Percentiles rank a stretch among this genome's conserved stretches.
These are phyloP conservation scores for Papilio glaucus DNA, from an alignment of 1,140 invertebrate genomes.

Conservation along the genomic window DNA sequence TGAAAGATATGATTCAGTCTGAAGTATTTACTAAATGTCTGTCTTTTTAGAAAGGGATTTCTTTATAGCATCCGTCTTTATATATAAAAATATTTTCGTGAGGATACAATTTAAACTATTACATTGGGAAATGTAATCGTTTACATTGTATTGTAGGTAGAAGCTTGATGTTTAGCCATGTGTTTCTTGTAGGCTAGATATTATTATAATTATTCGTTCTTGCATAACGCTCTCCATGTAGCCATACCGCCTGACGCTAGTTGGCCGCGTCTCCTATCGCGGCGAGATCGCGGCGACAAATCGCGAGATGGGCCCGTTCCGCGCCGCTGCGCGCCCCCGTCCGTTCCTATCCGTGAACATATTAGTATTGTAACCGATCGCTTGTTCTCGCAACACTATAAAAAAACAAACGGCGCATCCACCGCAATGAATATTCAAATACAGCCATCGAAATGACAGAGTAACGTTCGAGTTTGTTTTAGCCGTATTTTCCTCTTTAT, in stretches of 20 bases:
- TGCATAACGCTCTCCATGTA: conserved; percentile 44
- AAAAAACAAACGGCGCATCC: conserved; percentile 19
- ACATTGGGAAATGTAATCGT: neutral
- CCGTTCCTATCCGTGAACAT: conserved; percentile 49
- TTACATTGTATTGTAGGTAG: too few relatives aligned
- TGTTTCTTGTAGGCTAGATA: too few relatives aligned
- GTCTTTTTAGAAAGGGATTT: too few relatives aligned
- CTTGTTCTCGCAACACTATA: conserved; percentile 25
- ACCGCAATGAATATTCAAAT: conserved; percentile 35
- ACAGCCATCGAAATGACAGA: conserved; percentile 32
- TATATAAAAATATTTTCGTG: neutral
- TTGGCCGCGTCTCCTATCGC: conserved; percentile 44
- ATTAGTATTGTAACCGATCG: conserved; percentile 50
- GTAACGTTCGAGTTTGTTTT: conserved; percentile 5
- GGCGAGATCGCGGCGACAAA: conserved; percentile 56
- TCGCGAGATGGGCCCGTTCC: conserved; percentile 51
- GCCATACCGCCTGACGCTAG: conserved; percentile 42
- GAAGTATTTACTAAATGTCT: too few relatives aligned
- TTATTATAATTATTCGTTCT: conserved; percentile 28
- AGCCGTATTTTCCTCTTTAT: conserved; percentile 10
- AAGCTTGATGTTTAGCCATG: too few relatives aligned
- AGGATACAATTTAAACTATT: too few relatives aligned
- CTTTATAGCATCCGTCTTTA: too few relatives aligned
- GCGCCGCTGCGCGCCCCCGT: conserved; percentile 48
- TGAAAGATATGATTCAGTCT: too few relatives aligned